Evolutionary conservation across 2,113 vertebrate species (phyloP), one percentile per base, ranked within the genome.

Genomic region (Myrmecophaga tridactyla): DNA sequence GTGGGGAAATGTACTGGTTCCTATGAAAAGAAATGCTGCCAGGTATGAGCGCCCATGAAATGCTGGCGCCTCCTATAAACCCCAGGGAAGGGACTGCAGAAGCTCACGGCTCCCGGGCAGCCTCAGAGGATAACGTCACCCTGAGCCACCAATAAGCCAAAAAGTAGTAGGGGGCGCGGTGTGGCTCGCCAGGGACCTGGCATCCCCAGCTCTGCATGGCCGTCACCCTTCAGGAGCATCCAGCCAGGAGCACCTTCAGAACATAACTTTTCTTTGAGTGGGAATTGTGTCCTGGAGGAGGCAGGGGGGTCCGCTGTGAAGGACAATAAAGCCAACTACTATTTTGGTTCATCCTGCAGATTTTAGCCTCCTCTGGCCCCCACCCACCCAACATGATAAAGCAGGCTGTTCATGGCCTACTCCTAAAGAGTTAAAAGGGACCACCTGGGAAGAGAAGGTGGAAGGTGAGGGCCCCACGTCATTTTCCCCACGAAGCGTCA

Each of bases 161-260:
- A n/a, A 4, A 0, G 2, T 41, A 85, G 89, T 0, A 17, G 27
- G 43, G 1, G 27, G 23, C 6, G 14, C 10, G 36, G 1, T 4
- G 4, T 0, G 18, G 72, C 3, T 31, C 34, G 20, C 0, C 1
- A 0, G 18, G 31, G 31, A 4, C 1, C 18, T 0, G 34, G 29
- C 0, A 2, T 15, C 70, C 4, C 4, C n/a, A 21, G n/a, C 13
- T 15, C 18, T 15, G 43, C 29, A 2, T 1, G 1, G 0, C 5
- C 31, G 39, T 70, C 60, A 13, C 8, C 41, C 23, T 0, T 8
- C 1, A 12, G 60, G 23, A 4, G 25, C 5, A 4, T 1, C 18
- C 3, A 53, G 69, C 34, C 27, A 2, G 53, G 18, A 0, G 1
- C 21, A 0, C 9, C 4, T 25, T 53, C 46, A n/a, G n/a, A n/a